Base-by-base conservation (phyloP, 2,888 invertebrate genomes). In the Drosophila helvetica region DNA sequence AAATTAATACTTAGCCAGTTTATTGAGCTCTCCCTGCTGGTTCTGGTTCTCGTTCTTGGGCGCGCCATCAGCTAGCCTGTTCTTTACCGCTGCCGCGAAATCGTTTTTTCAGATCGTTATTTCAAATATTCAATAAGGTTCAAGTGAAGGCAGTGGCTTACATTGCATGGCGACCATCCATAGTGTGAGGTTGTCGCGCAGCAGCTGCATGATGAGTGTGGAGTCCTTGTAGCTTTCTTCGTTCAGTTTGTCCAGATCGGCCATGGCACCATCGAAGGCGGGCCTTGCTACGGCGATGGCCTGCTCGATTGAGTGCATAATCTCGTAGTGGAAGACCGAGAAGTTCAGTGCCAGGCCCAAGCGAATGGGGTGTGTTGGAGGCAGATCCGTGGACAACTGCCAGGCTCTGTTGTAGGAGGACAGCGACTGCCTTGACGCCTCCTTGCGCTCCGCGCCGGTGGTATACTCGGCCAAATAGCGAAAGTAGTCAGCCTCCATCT, bases 201-300 rank as follows among this genome's bases (percentile, higher is more conserved):
- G 95, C 92, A 99, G 95, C 94, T 99, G 99, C 99, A 99, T 99
- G 93, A 99, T 99, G 91, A 99, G 96, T 90, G 99, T 99, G 87
- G 98, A 98, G 95, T 99, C 99, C 94, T 98, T 98, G 95, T 99
- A 99, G 93, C 98, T 98, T 94, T 99, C 99, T 94, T 99, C 99
- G 90, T 97, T 98, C 86, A 99, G 94, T 84, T 98, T 98, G 94
- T 99, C 99, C 91, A 99, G 94, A 93, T 99, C 99, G 85, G 98
- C 98, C 93, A 99, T 99, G 90, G 99, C 99, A 93, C 98, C 98
- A 94, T 99, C 99, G 93, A 99, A 99, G 79, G 99, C 99, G 86
- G 97, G 97, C 94, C 99, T 99, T 85, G 99, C 99, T 91, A 99
- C 94, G 91, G 98, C 96, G 93, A 98, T 99, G 91, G 99, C 99